These are phyloP conservation scores for Eulemur coronatus DNA, from an alignment of 2,797 vertebrate genomes.

Conservation along the genomic window DNA sequence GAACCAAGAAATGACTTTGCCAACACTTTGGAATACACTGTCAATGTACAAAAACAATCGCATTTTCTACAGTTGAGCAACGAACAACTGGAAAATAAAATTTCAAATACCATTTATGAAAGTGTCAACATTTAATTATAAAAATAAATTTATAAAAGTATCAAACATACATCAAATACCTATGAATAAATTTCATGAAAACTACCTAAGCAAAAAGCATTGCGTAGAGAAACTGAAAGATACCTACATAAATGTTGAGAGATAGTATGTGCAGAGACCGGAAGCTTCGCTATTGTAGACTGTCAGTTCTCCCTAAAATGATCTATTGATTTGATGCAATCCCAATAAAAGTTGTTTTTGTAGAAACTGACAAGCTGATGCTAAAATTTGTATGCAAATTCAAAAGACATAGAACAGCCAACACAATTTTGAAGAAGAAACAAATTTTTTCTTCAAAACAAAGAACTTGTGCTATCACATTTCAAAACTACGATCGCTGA, in stretches of 20 bases:
- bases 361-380: neutral
- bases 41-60: neutral
- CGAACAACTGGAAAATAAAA: neutral
- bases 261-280: fast-evolving
- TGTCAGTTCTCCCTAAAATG: fast-evolving
- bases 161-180: neutral
- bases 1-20: neutral
- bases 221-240: neutral
- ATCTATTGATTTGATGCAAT: fast-evolving
- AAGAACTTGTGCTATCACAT: too few relatives aligned
- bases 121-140: neutral
- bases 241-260: neutral
- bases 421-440: too few relatives aligned
- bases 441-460: neutral
- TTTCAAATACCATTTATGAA: neutral
- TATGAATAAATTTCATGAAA: neutral
- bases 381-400: neutral
- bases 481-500: neutral
- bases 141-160: neutral
- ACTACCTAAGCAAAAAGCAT: neutral
- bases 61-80: neutral
- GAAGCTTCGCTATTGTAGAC: neutral
- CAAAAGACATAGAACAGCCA: neutral
- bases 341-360: too few relatives aligned
- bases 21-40: too few relatives aligned